Evolutionary conservation across 1,140 invertebrate species (phyloP), one percentile per base, ranked within the genome.

Genomic region (Bombus soroeensis): DNA sequence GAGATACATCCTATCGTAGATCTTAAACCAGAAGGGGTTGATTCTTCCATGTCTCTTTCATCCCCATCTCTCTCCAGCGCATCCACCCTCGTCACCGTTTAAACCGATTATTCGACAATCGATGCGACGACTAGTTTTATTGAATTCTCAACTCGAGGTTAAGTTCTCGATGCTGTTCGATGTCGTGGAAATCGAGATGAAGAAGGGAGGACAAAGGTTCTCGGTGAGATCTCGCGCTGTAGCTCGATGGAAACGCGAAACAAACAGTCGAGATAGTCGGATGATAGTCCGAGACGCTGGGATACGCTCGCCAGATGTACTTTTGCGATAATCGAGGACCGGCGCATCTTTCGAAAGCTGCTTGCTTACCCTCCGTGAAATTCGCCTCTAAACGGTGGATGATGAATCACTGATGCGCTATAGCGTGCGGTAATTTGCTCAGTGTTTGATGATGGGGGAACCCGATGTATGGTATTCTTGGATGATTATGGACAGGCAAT

Each of bases 181-280:
- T 64, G 85, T 70, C 37, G 8, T 15, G 59, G 9, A 34, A 79
- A 80, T 80, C 87, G 79, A 86, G 83, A 89, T 86, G 68, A 66
- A 18, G 77, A 25, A 68, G 82, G 86, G 66, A 62, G 78, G 88
- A 89, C 87, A 89, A 89, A 88, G 78, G n/a, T 83, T 39, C 41
- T n/a, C 41, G 59, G 32, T 6, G 57, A n/a, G 81, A 68, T 68
- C 68, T 68, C 37, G 18, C 34, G 53, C 8, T 13, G 25, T 22
- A 13, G 41, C n/a, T 32, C n/a, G 13, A 18, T 15, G n/a, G 28
- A 85, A 81, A 85, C 78, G 83, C 70, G 70, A 85, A 32, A 79
- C 32, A 66, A 22, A 32, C 37, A 43, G 22, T 18, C n/a, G 78
- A 78, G 81, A 84, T 85, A 64, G 70, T 15, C 34, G 10, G 47